Evolutionary conservation across 2,113 vertebrate genomes (phyloP).

Genomic region (Python bivittatus): DNA sequence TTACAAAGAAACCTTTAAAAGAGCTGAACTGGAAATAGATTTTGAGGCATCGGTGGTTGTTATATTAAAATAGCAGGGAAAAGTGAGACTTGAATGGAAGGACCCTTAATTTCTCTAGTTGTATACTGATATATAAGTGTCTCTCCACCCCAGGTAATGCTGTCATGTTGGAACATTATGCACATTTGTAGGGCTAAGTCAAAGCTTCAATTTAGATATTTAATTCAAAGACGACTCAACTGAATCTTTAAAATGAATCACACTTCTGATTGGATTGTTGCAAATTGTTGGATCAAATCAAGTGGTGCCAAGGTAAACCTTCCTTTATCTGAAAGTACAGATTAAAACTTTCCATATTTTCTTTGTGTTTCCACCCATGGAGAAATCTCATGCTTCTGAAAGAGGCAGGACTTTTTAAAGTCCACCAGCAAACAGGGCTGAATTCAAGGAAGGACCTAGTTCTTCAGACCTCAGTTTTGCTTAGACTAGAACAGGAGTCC

Average conservation of each 20-base stretch:
- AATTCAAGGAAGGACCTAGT: no score
- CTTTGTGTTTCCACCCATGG: neutral
- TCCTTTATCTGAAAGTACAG: neutral
- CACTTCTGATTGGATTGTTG: neutral
- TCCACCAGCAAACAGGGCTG: no score
- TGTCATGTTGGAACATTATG: neutral
- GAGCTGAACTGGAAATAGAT: conserved; percentile 29
- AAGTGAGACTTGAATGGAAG: conserved; percentile 28
- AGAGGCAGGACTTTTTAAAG: neutral
- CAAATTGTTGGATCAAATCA: neutral
- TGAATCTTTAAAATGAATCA: neutral
- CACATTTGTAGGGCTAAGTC: neutral
- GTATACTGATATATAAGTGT: neutral
- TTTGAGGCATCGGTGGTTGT: conserved; percentile 32
- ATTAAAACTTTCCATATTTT: neutral
- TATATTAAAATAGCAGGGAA: conserved; percentile 7
- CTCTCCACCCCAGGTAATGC: neutral
- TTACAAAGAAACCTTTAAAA: conserved; percentile 56
- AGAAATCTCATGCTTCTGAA: neutral
- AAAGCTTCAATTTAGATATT: neutral
- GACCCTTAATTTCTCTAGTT: conserved; percentile 18
- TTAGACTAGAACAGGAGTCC: no score
- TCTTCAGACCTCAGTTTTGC: no score
- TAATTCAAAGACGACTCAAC: neutral
- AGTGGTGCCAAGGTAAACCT: neutral